Evolutionary conservation across 1,140 invertebrate genomes (phyloP).

Genomic region (Mercenaria mercenaria): DNA sequence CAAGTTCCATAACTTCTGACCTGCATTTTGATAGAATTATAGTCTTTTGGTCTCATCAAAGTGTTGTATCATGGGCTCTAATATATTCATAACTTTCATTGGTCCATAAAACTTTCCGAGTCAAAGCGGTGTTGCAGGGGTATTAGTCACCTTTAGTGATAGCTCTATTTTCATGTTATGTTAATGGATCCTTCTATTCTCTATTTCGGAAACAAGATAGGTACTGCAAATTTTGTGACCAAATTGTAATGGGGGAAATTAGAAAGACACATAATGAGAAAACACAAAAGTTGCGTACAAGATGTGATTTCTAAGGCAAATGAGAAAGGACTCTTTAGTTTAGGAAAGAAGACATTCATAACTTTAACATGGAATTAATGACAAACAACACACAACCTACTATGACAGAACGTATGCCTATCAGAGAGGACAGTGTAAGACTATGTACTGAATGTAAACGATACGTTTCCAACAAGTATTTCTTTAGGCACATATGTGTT

Average conservation of each 20-base stretch:
- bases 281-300: background rate
- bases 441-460: background rate
- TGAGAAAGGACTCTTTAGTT: background rate
- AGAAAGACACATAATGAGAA: background rate
- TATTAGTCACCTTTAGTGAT: no score
- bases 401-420: background rate
- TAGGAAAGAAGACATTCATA: background rate
- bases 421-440: background rate
- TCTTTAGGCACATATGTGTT: background rate
- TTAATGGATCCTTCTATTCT: background rate
- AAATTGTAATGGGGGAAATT: background rate
- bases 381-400: background rate
- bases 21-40: no score
- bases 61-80: no score
- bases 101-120: no score
- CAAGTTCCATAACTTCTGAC: no score
- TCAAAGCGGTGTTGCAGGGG: no score
- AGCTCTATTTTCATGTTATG: no score
- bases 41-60: no score
- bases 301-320: background rate
- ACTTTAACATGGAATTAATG: background rate
- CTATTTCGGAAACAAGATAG: background rate
- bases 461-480: background rate
- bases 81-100: no score
- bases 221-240: background rate